A percentile compares a stretch with the other conserved stretches of the same genome.
Conservation (phyloP, 1,140 invertebrate genomes). For the Diorhabda sublineata region DNA sequence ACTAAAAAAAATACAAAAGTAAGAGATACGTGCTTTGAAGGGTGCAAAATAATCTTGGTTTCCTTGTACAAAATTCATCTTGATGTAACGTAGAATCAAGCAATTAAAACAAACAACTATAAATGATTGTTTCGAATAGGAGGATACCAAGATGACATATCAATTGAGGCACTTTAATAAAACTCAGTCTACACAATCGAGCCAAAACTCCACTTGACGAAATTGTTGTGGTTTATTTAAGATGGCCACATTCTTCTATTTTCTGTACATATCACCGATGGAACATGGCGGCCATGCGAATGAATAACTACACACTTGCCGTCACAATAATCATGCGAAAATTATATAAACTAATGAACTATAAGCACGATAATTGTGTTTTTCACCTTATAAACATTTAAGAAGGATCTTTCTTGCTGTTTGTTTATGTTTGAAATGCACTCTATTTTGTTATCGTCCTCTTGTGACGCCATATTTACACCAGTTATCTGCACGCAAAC, state of each 20-base stretch:
- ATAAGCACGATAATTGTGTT: conserved; percentile 38
- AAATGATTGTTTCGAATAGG: conserved; percentile 14
- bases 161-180: conserved; percentile 26
- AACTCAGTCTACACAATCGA: conserved; percentile 28
- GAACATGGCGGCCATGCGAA: conserved; percentile 45
- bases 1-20: conserved; percentile 10
- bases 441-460: conserved; percentile 43
- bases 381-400: conserved; percentile 45
- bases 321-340: conserved; percentile 42
- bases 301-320: conserved; percentile 37
- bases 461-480: conserved; percentile 46
- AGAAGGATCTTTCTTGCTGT: conserved; percentile 41
- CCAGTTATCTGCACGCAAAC: conserved; percentile 40
- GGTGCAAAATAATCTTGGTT: conserved; percentile 34
- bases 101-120: conserved; percentile 19
- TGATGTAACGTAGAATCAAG: conserved; percentile 13
- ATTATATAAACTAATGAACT: conserved; percentile 39
- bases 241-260: conserved; percentile 28
- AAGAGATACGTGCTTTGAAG: conserved; percentile 36
- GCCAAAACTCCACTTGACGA: conserved; percentile 22
- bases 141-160: conserved; percentile 21
- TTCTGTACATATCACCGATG: conserved; percentile 33
- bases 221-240: conserved; percentile 22
- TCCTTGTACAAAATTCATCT: conserved; percentile 37
- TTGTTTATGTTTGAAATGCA: conserved; percentile 40